These are phyloP conservation scores for Solenopsis invicta DNA, from an alignment of 1,140 invertebrate species.

Conservation along the genomic window DNA sequence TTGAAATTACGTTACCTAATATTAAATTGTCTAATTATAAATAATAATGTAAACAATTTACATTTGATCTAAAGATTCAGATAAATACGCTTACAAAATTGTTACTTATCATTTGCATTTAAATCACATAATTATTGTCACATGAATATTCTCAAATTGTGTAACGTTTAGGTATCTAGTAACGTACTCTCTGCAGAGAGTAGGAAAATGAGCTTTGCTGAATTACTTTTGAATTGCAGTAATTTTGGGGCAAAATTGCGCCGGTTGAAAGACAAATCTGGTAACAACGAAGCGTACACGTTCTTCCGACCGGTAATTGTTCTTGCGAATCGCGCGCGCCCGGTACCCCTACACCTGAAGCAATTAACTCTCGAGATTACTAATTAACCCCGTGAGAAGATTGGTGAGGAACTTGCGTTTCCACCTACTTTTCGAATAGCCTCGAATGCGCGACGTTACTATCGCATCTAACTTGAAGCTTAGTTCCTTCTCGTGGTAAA, in stretches of 20 bases:
- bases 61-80: not conserved
- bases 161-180: not conserved
- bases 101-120: not conserved
- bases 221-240: constrained; percentile 34
- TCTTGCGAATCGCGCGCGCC: constrained; percentile 57
- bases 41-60: not conserved
- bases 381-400: constrained; percentile 82
- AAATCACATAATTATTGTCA: not conserved
- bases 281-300: constrained; percentile 36
- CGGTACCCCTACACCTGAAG: constrained; percentile 55
- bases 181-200: not conserved
- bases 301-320: constrained; percentile 38
- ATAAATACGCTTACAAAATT: not conserved
- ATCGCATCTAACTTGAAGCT: constrained; percentile 32
- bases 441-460: constrained; percentile 51
- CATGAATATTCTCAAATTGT: not conserved
- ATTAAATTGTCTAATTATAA: constrained; percentile 18
- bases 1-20: not conserved
- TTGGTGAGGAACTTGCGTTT: constrained; percentile 56
- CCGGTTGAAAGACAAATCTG: constrained; percentile 18
- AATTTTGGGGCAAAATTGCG: constrained; percentile 43
- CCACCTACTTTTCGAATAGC: constrained; percentile 64
- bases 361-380: constrained; percentile 80
- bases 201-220: constrained; percentile 18
- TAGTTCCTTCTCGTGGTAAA: not conserved